Evolutionary conservation across 2,113 vertebrate species (phyloP).

Genomic region (Donacobius atricapilla): DNA sequence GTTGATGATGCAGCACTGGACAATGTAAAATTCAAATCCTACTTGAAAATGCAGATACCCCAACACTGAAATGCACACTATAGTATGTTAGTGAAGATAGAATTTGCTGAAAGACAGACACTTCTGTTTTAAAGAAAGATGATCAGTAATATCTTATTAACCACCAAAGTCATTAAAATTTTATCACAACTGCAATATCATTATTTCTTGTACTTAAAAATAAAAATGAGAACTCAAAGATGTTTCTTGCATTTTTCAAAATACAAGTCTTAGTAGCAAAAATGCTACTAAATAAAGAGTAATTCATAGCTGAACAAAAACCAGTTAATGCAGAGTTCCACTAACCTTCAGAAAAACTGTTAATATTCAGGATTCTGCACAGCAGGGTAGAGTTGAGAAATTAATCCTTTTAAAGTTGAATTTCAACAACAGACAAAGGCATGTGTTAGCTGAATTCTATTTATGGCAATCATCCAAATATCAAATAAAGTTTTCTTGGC

Average conservation of each 20-base stretch:
- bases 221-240: neutral
- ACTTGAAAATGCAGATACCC: neutral
- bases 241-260: neutral
- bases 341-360: neutral
- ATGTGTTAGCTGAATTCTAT: constrained; percentile 41
- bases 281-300: neutral
- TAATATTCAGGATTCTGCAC: neutral
- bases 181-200: neutral
- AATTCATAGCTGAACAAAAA: neutral
- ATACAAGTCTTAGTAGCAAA: neutral
- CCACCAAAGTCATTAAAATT: neutral
- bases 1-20: neutral
- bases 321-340: neutral
- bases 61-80: neutral
- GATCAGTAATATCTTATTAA: neutral
- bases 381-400: constrained; percentile 6
- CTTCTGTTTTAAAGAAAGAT: neutral
- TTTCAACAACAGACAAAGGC: constrained; percentile 56
- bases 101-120: neutral
- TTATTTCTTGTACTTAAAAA: neutral
- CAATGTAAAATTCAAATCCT: neutral
- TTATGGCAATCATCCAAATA: constrained; percentile 38
- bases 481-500: constrained; percentile 59
- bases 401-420: constrained; percentile 61
- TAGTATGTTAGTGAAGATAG: fast-evolving